Evolutionary conservation across 2,888 invertebrate species (phyloP).

Genomic region (Phengaris alcon): DNA sequence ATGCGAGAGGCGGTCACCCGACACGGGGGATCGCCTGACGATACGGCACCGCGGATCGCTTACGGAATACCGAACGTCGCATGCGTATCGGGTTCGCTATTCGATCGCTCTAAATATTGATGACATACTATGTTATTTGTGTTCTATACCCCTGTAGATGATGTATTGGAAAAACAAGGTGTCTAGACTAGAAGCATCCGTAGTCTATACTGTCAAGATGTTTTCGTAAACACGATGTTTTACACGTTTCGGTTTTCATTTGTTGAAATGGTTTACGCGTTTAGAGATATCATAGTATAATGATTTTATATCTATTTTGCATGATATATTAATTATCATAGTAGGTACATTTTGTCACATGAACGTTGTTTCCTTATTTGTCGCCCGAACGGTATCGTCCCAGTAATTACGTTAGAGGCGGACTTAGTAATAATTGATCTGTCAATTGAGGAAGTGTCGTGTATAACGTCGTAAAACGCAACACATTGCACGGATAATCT

Average conservation of each 20-base stretch:
- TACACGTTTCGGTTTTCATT: no score
- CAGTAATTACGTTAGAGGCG: conserved; percentile 48
- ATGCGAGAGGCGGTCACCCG: conserved; percentile 69
- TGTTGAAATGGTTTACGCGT: no score
- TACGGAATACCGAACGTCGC: conserved; percentile 66
- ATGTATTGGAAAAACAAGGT: no score
- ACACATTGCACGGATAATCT: conserved; percentile 12
- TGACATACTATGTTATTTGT: conserved; percentile 6
- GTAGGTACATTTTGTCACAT: background rate
- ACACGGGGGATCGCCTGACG: conserved; percentile 62
- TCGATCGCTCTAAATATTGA: conserved; percentile 30
- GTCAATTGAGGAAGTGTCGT: conserved; percentile 50
- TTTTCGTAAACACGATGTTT: no score
- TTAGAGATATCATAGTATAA: background rate
- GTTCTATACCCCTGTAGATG: background rate
- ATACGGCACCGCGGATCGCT: conserved; percentile 67
- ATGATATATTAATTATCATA: background rate
- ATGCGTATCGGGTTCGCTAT: conserved; percentile 65
- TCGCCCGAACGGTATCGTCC: conserved; percentile 50
- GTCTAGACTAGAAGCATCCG: no score
- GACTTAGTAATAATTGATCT: conserved; percentile 51
- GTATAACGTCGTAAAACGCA: conserved; percentile 35
- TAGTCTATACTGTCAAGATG: no score
- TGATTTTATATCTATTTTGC: background rate
- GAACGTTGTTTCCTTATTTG: conserved; percentile 43